phyloP scores from a whole-genome alignment of 2,797 vertebrate species.

The Acestrorhynchus altus region DNA sequence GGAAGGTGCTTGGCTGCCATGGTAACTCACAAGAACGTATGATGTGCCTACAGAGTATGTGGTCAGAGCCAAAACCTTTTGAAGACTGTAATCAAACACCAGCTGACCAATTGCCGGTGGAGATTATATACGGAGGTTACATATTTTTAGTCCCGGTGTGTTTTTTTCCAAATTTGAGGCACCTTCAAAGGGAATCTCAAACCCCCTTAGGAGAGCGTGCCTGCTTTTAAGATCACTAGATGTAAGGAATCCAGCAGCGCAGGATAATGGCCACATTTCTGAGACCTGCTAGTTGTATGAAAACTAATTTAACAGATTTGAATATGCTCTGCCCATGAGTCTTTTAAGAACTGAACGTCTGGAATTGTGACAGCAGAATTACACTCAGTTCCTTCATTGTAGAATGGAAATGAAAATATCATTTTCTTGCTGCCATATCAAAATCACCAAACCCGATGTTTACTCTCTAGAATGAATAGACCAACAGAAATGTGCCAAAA shows the following conservation, averaged over 20 bases:
- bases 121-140: not conserved
- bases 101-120: not conserved
- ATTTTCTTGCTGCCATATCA: too few species aligned
- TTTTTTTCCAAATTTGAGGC: not conserved
- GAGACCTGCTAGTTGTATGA: not conserved
- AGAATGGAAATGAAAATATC: constrained; percentile 18
- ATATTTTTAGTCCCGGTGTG: not conserved
- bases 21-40: constrained; percentile 56
- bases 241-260: constrained; percentile 11
- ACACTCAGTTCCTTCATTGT: not conserved
- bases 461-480: not conserved
- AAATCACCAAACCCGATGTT: too few species aligned
- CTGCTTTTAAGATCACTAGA: constrained; percentile 8
- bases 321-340: constrained; percentile 9
- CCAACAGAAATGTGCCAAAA: not conserved
- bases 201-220: not conserved
- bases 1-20: constrained; percentile 59
- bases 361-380: constrained; percentile 8
- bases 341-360: not conserved
- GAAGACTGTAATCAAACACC: constrained; percentile 10
- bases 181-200: not conserved
- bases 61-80: constrained; percentile 15
- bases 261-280: not conserved
- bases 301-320: constrained; percentile 13
- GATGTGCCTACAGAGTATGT: constrained; percentile 32